phyloP scores from a whole-genome alignment of 35 echinoderm and acorn worm genomes.

The Eucidaris tribuloides region DNA sequence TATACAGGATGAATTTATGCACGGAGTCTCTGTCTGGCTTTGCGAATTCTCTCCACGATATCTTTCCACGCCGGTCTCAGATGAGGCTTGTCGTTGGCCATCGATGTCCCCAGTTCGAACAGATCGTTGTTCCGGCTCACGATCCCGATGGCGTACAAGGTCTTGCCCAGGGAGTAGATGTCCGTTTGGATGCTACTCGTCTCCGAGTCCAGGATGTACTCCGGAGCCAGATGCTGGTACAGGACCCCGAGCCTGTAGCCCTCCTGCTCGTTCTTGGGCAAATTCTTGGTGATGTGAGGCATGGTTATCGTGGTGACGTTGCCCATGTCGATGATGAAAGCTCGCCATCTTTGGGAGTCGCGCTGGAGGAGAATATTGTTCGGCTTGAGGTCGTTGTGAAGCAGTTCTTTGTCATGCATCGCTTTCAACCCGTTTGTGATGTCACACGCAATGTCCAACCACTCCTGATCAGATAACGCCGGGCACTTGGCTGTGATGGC shows the following conservation, averaged over 20 bases:
- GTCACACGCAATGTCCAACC: neutral
- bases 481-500: neutral
- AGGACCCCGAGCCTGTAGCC: neutral
- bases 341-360: neutral
- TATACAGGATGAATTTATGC: neutral
- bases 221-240: neutral
- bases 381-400: slow-evolving; percentile 18
- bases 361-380: slow-evolving; percentile 2
- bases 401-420: slow-evolving; percentile 2
- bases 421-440: neutral
- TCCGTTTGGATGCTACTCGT: neutral
- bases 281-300: neutral
- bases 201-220: neutral
- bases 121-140: neutral
- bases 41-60: too few species aligned
- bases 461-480: neutral
- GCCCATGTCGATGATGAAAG: slow-evolving; percentile 3
- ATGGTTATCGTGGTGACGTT: neutral
- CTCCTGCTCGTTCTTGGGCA: neutral
- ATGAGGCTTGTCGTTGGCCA: neutral
- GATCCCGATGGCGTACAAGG: neutral
- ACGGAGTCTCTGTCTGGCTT: too few species aligned
- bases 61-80: neutral
- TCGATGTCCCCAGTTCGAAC: neutral
- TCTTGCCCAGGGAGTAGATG: neutral